Evolutionary conservation across 2,888 invertebrate genomes (phyloP), one percentile per base, ranked within the genome.

Genomic region (Catocala fraxini): DNA sequence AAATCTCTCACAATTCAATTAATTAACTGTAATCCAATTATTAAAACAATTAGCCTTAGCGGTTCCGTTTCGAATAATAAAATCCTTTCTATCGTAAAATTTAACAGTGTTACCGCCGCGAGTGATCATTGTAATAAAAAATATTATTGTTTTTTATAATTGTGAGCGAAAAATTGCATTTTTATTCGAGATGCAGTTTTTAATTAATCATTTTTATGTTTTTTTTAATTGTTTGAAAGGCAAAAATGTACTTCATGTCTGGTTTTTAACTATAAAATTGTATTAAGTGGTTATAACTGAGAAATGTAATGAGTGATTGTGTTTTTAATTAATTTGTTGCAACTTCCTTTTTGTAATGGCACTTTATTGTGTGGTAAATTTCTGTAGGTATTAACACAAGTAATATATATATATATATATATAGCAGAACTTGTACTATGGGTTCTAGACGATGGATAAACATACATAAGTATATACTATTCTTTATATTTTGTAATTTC

Each of bases 41-140:
- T 63, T 42, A 42, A 10, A 9, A 6, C 15, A 51, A 51, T 59
- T 60, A 46, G 43, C 47, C 48, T 51, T n/a, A 13, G 6, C 25
- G 68, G 65, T 66, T 64, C 65, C 56, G 55, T 76, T 56, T 68
- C 51, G 65, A 45, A 66, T 70, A 51, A 70, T 63, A 73, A 70
- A 66, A 64, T 68, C 56, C 56, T 63, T 64, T 59, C 48, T 10
- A 41, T 59, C 63, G 12, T 73, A 72, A 72, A 72, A 54, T 13
- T 71, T 57, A 75, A 71, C 63, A 68, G 56, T 68, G 60, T 41
- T 59, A 59, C 59, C 59, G 62, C 60, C 46, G 55, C 34, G 13
- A 63, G 48, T 15, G 48, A 67, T 52, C 48, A 55, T 65, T 61
- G 45, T 11, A 45, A 59, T 64, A 48, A 65, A 57, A 58, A 51